These are phyloP conservation scores for Spodoptera exigua DNA, from an alignment of 2,888 invertebrate species.

Conservation along the genomic window DNA sequence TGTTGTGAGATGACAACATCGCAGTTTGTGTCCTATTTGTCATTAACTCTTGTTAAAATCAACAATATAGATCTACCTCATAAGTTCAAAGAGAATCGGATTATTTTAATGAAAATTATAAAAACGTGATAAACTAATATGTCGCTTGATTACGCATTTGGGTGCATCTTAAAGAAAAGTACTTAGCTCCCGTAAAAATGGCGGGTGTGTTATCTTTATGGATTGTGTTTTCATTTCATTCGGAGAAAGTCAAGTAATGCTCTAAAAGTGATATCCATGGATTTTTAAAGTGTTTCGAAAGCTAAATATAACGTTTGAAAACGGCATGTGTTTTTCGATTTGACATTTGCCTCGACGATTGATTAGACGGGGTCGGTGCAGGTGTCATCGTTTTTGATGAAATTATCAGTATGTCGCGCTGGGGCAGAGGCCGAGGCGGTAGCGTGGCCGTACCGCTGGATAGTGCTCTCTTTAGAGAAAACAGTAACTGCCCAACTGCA, in stretches of 20 bases:
- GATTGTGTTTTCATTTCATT: conserved; percentile 85
- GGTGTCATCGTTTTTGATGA: conserved; percentile 87
- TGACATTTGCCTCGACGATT: conserved; percentile 78
- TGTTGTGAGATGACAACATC: conserved; percentile 90
- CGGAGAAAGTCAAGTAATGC: conserved; percentile 73
- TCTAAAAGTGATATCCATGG: conserved; percentile 64
- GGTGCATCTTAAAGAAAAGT: conserved; percentile 81
- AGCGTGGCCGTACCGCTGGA: conserved; percentile 91
- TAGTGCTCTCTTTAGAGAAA: conserved; percentile 91
- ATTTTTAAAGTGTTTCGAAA: conserved; percentile 55
- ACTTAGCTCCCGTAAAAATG: conserved; percentile 87
- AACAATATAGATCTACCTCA: conserved; percentile 80
- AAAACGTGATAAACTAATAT: conserved; percentile 64
- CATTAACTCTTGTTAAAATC: conserved; percentile 74
- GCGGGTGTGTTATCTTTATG: conserved; percentile 89
- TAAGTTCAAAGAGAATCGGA: conserved; percentile 77
- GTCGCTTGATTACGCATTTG: conserved; percentile 63
- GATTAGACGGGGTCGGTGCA: conserved; percentile 76
- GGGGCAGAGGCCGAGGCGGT: conserved; percentile 90
- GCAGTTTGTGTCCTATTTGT: conserved; percentile 87
- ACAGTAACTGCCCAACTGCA: conserved; percentile 96
- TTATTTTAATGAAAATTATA: conserved; percentile 69
- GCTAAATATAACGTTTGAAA: conserved; percentile 57
- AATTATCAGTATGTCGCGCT: conserved; percentile 90
- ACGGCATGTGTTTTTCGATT: conserved; percentile 76